These are phyloP conservation scores for Manis crassicaudata DNA, from an alignment of 2,797 vertebrate species.

Conservation along the genomic window DNA sequence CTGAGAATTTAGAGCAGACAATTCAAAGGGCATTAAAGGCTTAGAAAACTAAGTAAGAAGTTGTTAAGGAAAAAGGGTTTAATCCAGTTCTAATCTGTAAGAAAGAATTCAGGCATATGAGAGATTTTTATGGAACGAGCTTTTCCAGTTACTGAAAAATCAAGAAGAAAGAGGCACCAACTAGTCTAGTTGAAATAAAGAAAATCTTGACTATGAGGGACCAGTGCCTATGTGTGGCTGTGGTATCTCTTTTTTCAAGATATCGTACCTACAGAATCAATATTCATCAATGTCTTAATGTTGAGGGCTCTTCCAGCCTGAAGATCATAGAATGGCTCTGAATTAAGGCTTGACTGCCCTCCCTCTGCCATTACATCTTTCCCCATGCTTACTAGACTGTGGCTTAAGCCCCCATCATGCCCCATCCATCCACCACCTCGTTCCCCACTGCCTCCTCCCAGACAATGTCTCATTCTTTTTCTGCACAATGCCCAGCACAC, in stretches of 20 bases:
- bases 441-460: neutral
- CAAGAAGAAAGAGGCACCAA: neutral
- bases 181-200: neutral
- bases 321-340: neutral
- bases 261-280: neutral
- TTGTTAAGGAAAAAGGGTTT: slow-evolving; percentile 19
- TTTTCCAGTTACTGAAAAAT: neutral
- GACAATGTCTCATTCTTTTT: neutral
- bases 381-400: neutral
- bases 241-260: too few relatives aligned
- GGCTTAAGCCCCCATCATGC: neutral
- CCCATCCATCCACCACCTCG: neutral
- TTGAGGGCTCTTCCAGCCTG: neutral
- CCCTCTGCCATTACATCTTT: too few relatives aligned
- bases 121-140: neutral
- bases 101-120: neutral
- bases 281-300: fast-evolving
- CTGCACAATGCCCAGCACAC: too few relatives aligned
- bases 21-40: slow-evolving; percentile 30
- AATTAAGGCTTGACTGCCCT: neutral
- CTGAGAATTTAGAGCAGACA: neutral
- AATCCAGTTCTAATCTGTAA: neutral
- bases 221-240: fast-evolving
- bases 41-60: slow-evolving; percentile 48
- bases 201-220: neutral